Conservation (phyloP, 2,888 invertebrate genomes). For the Atherix ibis region DNA sequence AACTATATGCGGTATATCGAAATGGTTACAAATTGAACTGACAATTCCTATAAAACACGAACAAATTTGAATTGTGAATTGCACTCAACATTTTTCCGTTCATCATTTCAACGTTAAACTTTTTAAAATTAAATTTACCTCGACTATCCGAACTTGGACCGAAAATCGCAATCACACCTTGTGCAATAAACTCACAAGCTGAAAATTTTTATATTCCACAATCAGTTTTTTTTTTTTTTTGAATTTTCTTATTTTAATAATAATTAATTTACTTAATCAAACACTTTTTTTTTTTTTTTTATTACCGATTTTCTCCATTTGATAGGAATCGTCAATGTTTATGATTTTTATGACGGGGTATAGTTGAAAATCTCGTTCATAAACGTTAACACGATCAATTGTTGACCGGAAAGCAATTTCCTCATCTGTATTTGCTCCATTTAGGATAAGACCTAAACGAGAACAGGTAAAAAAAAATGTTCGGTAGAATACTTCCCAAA, state of each 20-base stretch:
- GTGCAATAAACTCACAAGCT: conserved; percentile 49
- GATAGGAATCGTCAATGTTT: conserved; percentile 26
- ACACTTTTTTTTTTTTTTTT: too few relatives aligned
- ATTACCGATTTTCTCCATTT: conserved; percentile 27
- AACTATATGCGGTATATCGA: conserved; percentile 47
- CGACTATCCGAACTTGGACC: conserved; percentile 38
- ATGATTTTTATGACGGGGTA: conserved; percentile 23
- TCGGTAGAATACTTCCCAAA: too few relatives aligned
- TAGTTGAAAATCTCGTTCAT: conserved; percentile 21
- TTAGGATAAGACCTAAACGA: too few relatives aligned
- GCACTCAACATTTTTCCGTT: too few relatives aligned
- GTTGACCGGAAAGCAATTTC: conserved; percentile 44
- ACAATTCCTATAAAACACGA: conserved; percentile 20
- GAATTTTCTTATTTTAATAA: too few relatives aligned
- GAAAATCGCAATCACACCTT: conserved; percentile 57
- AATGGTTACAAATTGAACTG: conserved; percentile 42
- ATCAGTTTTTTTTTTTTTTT: too few relatives aligned
- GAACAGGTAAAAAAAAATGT: too few relatives aligned
- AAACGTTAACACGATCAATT: conserved; percentile 28
- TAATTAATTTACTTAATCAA: too few relatives aligned
- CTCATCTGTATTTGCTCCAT: too few relatives aligned
- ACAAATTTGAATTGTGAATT: not conserved
- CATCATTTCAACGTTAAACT: not conserved
- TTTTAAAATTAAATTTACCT: not conserved
- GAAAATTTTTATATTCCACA: too few relatives aligned